phyloP scores from a whole-genome alignment of 2,888 invertebrate genomes.

The Brenthis daphne region DNA sequence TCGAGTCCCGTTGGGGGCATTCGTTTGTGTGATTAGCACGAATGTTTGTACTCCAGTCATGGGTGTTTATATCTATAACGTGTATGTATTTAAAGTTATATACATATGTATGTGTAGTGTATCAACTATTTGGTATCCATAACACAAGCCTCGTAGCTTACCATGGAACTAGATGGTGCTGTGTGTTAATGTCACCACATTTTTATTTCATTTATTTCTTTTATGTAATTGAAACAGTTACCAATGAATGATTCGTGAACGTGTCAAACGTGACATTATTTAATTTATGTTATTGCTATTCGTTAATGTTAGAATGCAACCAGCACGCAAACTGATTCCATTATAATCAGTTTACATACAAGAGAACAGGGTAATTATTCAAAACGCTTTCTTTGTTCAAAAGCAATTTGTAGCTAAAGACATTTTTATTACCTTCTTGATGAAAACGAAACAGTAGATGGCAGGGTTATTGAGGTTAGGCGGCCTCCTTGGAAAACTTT shows the following conservation, averaged over 20 bases:
- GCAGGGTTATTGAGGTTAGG: conserved; percentile 38
- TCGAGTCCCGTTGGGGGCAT: no score
- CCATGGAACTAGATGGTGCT: no score
- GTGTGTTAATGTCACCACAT: no score
- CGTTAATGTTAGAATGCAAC: not conserved
- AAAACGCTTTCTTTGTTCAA: conserved; percentile 37
- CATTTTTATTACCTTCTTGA: conserved; percentile 35
- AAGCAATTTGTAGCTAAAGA: conserved; percentile 41
- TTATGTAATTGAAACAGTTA: not conserved
- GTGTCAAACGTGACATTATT: not conserved
- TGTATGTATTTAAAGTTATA: no score
- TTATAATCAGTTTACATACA: conserved; percentile 21
- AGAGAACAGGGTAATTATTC: conserved; percentile 32
- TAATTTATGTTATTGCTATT: not conserved
- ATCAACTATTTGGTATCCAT: no score
- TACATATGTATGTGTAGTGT: no score
- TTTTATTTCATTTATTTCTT: no score
- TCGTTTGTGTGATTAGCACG: no score
- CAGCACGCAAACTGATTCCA: conserved; percentile 21
- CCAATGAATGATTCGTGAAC: not conserved
- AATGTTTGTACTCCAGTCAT: no score
- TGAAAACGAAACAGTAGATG: conserved; percentile 39
- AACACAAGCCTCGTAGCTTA: no score
- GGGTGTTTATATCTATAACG: no score
- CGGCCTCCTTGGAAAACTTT: conserved; percentile 32